Base-by-base conservation (phyloP, 2,797 vertebrate genomes). In the Cheirogaleus major region DNA sequence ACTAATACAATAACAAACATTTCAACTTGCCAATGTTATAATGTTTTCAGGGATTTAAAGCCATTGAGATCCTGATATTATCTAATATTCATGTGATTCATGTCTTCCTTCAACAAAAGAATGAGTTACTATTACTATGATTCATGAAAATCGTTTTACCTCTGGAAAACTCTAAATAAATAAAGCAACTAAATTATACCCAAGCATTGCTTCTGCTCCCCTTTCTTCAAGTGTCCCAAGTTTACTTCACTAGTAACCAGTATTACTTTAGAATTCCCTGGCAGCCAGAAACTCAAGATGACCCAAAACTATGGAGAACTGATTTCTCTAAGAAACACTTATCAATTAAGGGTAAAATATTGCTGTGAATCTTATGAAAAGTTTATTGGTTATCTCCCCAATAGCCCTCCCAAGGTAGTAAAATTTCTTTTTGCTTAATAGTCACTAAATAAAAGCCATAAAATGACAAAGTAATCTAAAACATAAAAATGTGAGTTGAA, bases 201-300 rank as follows among this genome's bases (percentile, higher is more conserved):
- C 52, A 72, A 65, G 25, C 5, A 80, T 98, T 78, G 70, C 17
- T 95, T 95, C 65, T 96, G 93, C 5, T 52, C 18, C 25, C 27
- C 27, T 78, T 96, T 95, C 93, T 91, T 98, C 27, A 90, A 93
- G 91, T 97, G 79, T 94, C 87, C 93, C 94, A 95, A 98, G 96
- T 98, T 97, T 97, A 97, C 91, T 93, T 81, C 45, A 63, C 41
- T 92, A 97, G 89, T 79, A 97, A 96, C 7, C 88, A 96, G 94
- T 98, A 96, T 99, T 98, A 98, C 89, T 98, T 98, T 98, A 98
- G 13, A 91, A 73, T 98, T 98, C 98, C 97, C 97, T 98, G 96
- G 98, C 98, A 98, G 96, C 91, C 91, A 76, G 94, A 98, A 99
- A 98, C 98, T 98, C 98, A 97, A 98, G 98, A 97, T 98, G 79